phyloP scores from a whole-genome alignment of 2,113 vertebrate species.

The Cebidichthys violaceus region DNA sequence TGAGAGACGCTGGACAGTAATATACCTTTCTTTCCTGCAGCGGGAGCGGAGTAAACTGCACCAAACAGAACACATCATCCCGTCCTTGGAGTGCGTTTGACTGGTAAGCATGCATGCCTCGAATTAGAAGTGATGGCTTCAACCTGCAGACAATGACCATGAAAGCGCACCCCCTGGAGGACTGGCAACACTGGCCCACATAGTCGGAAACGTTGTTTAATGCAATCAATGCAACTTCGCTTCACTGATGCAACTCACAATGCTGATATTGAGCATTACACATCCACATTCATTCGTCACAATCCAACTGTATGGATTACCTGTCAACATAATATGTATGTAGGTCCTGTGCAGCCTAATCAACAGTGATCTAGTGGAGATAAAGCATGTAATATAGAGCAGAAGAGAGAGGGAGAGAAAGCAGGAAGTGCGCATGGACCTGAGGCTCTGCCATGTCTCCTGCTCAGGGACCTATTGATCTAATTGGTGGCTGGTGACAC shows the following conservation, averaged over 20 bases:
- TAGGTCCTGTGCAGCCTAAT: conserved; percentile 67
- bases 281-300: conserved; percentile 68
- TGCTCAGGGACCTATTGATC: conserved; percentile 76
- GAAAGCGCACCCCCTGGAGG: conserved; percentile 34
- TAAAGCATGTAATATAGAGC: conserved; percentile 66
- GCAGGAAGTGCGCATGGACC: conserved; percentile 50
- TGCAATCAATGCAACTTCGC: conserved; percentile 68
- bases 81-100: conserved; percentile 84
- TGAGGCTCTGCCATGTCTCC: conserved; percentile 57
- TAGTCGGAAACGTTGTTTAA: conserved; percentile 49
- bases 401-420: conserved; percentile 28
- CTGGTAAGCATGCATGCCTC: conserved; percentile 80
- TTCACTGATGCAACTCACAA: conserved; percentile 55
- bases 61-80: conserved; percentile 83
- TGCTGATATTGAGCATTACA: conserved; percentile 66
- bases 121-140: conserved; percentile 58
- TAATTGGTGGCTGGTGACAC: conserved; percentile 77
- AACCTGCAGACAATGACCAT: conserved; percentile 38
- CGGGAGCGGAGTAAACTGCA: conserved; percentile 81
- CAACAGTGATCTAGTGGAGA: conserved; percentile 74
- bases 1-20: not conserved
- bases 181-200: not conserved
- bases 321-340: conserved; percentile 70
- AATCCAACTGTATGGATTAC: conserved; percentile 67
- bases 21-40: conserved; percentile 60